phyloP scores from a whole-genome alignment of 2,113 vertebrate genomes.

The Cynopterus brachyotis region DNA sequence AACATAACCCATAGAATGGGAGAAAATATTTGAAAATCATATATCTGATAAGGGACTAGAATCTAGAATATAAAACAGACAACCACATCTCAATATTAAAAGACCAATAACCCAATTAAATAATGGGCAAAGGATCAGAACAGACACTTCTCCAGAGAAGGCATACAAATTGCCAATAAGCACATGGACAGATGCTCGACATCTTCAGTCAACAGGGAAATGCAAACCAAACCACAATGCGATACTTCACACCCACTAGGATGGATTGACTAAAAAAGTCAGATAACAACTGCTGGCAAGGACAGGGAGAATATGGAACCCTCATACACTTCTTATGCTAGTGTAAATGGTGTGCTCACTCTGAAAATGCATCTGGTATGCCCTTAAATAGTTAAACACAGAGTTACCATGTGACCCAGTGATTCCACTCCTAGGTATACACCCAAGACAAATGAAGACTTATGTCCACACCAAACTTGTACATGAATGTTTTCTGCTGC shows the following conservation, averaged over 20 bases:
- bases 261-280: background rate
- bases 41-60: background rate
- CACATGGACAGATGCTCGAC: background rate
- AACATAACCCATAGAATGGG: background rate
- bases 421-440: background rate
- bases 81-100: background rate
- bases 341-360: background rate
- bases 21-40: constrained; percentile 19
- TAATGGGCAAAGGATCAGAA: background rate
- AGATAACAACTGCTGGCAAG: background rate
- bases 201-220: background rate
- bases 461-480: background rate
- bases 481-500: background rate
- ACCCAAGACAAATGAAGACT: constrained; percentile 29
- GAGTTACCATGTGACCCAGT: background rate
- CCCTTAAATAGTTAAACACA: background rate
- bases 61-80: background rate
- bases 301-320: background rate
- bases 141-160: background rate
- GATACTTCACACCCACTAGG: background rate
- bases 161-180: background rate
- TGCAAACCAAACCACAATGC: background rate
- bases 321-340: background rate
- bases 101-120: background rate
- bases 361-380: background rate